Base-by-base conservation (phyloP, 2,888 invertebrate species). In the Bibio marci region DNA sequence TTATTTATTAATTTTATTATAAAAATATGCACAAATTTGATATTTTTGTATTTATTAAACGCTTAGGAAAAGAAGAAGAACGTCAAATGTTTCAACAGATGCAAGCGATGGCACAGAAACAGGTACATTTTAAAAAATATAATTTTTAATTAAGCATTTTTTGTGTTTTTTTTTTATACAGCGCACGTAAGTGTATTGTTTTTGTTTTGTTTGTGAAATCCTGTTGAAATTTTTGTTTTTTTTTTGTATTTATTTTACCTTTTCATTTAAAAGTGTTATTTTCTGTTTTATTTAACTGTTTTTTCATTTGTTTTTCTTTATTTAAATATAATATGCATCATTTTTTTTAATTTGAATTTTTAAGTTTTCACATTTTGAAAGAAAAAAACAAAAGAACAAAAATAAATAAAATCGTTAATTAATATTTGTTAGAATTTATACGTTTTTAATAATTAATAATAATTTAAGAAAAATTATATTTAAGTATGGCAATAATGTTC, bases 51-150 rank as follows among this genome's bases (percentile, higher is more conserved):
- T 22, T 22, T 6, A 22, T 22, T 22, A 22, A n/a, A n/a, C n/a
- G 33, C 15, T 26, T 73, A 88, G 88, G 88, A 63, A 90, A 90
- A 74, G 90, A 90, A 67, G 88, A 90, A 67, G 90, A 90, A 68
- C 73, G 88, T 53, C 83, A 85, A 70, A 88, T 90, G 87, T 85
- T 90, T 67, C 88, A 90, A 68, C 90, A 90, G 70, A 88, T 90
- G 86, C 90, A 90, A 64, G 83, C 87, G 52, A 80, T 88, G 83
- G 88, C 88, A 57, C 90, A 90, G 65, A 90, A 90, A 71, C 90
- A 90, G 87, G 90, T 90, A 74, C 56, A 47, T 43, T 22, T 25
- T 3, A 12, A 22, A 14, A 22, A 35, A n/a, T 28, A 27, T 18
- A 30, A 15, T 19, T 13, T 27, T 35, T 26, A 11, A 6, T 35